Evolutionary conservation across 2,888 invertebrate species (phyloP).

Genomic region (Leptinotarsa haldemani): DNA sequence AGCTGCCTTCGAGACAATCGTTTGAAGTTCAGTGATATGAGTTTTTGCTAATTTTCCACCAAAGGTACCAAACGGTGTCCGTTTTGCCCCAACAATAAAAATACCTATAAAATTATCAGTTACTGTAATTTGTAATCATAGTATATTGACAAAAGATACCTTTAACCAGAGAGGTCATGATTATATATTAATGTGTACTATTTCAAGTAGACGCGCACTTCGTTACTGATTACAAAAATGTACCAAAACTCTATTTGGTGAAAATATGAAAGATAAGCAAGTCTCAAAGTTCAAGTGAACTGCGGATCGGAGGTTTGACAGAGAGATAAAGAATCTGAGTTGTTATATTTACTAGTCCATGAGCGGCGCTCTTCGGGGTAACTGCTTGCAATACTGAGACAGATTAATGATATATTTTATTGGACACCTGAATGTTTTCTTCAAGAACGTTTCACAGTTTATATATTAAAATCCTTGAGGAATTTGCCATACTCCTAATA

Average conservation of each 20-base stretch:
- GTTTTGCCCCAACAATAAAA: conserved; percentile 94
- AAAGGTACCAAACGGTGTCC: conserved; percentile 96
- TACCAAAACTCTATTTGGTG: no score
- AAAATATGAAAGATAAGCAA: not conserved
- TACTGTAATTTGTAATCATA: not conserved
- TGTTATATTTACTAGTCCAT: no score
- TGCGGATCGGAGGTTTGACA: no score
- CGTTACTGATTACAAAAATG: not conserved
- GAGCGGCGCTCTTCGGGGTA: no score
- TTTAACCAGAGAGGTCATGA: conserved; percentile 51
- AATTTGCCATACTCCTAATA: no score
- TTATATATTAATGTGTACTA: not conserved
- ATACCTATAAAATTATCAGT: conserved; percentile 71
- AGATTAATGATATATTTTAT: no score
- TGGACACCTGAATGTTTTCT: no score
- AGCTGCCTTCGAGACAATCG: conserved; percentile 83
- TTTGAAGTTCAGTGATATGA: conserved; percentile 82
- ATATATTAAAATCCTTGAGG: no score
- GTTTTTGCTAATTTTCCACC: conserved; percentile 86
- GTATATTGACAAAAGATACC: conserved; percentile 36
- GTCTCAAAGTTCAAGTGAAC: not conserved
- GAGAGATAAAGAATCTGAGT: no score
- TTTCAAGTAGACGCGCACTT: not conserved
- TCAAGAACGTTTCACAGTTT: no score
- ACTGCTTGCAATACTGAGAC: no score